Conservation (phyloP, 2,888 invertebrate genomes). For the Colostygia pectinataria region DNA sequence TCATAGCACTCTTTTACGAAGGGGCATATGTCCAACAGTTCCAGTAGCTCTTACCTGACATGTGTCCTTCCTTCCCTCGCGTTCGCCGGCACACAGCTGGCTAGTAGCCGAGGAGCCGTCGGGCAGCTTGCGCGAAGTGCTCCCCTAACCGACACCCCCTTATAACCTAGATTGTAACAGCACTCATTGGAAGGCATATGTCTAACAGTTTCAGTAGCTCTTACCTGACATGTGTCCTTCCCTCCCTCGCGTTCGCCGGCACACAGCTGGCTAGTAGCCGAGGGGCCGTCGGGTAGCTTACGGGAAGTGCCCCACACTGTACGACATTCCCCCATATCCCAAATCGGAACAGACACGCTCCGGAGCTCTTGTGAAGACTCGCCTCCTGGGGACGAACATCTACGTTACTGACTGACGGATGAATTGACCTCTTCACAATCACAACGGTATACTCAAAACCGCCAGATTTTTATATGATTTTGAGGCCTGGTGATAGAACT, state of each 20-base stretch:
- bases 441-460: too few relatives aligned
- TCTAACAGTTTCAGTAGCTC: too few relatives aligned
- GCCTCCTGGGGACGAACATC: conserved; percentile 57
- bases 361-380: conserved; percentile 62
- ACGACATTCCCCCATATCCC: conserved; percentile 58
- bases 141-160: conserved; percentile 52
- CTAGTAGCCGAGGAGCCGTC: conserved; percentile 55
- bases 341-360: conserved; percentile 64
- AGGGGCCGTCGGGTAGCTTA: conserved; percentile 62
- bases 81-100: conserved; percentile 69
- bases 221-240: conserved; percentile 73
- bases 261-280: conserved; percentile 61
- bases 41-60: conserved; percentile 67
- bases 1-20: too few relatives aligned
- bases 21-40: too few relatives aligned
- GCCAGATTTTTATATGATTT: too few relatives aligned
- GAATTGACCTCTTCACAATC: too few relatives aligned
- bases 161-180: too few relatives aligned
- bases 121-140: conserved; percentile 62
- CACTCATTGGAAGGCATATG: too few relatives aligned
- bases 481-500: too few relatives aligned
- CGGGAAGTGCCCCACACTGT: conserved; percentile 58
- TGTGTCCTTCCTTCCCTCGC: conserved; percentile 63
- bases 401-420: too few relatives aligned
- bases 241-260: conserved; percentile 64